Evolutionary conservation across 2,113 vertebrate genomes (phyloP).

Genomic region (Pitta sordida): DNA sequence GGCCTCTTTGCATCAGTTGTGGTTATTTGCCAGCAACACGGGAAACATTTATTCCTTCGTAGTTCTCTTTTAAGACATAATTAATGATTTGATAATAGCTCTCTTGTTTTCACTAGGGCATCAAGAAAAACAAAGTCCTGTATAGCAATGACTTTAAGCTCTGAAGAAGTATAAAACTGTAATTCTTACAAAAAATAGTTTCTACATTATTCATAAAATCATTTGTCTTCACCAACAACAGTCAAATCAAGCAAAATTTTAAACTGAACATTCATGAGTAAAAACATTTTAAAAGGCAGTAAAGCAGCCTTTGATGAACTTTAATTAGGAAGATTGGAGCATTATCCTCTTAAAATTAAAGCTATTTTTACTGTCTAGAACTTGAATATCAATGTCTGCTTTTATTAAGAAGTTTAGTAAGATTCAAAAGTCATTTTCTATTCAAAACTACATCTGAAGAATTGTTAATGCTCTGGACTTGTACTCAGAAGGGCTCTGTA

Average conservation of each 20-base stretch:
- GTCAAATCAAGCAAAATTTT: neutral
- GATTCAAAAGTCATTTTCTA: neutral
- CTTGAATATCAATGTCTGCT: neutral
- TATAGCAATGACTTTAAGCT: neutral
- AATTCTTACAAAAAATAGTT: neutral
- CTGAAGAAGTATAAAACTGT: neutral
- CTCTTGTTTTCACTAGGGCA: neutral
- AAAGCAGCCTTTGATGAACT: neutral
- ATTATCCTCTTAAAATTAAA: neutral
- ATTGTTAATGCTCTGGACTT: neutral
- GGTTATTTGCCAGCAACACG: neutral
- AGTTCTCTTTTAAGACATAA: neutral
- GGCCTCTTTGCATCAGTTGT: neutral
- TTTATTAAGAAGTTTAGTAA: neutral
- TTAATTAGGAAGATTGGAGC: neutral
- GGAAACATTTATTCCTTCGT: neutral
- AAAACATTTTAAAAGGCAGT: neutral
- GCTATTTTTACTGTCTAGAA: neutral
- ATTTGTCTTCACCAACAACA: neutral
- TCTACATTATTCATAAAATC: neutral
- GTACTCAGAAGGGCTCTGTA: neutral
- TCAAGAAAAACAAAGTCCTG: neutral
- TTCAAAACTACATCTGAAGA: neutral
- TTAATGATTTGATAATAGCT: neutral
- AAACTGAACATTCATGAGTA: neutral